A percentile compares a stretch with the other conserved stretches of the same genome.
These are phyloP conservation scores for Podarcis raffonei DNA, from an alignment of 2,113 vertebrate species.

Conservation along the genomic window DNA sequence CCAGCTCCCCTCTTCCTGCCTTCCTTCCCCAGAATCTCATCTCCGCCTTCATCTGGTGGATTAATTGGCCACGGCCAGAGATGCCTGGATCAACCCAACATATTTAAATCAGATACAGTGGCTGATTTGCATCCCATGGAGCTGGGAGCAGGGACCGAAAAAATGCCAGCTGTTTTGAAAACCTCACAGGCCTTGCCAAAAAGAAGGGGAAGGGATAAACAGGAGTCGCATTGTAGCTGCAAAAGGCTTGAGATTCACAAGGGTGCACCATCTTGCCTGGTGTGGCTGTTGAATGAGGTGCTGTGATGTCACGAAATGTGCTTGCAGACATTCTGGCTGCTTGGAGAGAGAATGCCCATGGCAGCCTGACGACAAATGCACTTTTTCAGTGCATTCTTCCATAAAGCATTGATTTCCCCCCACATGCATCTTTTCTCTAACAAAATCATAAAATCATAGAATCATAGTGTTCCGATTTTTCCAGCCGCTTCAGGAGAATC, in stretches of 20 bases:
- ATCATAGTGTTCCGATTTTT: too few relatives aligned
- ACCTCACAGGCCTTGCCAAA: background rate
- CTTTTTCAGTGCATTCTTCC: too few relatives aligned
- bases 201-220: background rate
- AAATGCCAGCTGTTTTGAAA: background rate
- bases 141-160: background rate
- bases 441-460: too few relatives aligned
- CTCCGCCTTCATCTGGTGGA: background rate
- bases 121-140: background rate
- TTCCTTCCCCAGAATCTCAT: background rate
- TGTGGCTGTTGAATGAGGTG: background rate
- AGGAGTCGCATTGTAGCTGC: background rate
- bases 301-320: background rate
- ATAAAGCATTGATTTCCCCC: too few relatives aligned
- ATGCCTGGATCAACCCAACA: background rate
- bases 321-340: background rate
- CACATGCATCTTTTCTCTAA: too few relatives aligned
- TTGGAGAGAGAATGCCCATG: background rate
- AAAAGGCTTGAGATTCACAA: rapidly evolving
- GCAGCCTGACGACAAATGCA: background rate
- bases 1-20: too few relatives aligned
- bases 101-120: background rate
- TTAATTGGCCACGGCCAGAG: background rate
- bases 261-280: background rate
- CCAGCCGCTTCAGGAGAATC: too few relatives aligned